phyloP scores from a whole-genome alignment of 2,888 invertebrate genomes.

The Thumatha senex region DNA sequence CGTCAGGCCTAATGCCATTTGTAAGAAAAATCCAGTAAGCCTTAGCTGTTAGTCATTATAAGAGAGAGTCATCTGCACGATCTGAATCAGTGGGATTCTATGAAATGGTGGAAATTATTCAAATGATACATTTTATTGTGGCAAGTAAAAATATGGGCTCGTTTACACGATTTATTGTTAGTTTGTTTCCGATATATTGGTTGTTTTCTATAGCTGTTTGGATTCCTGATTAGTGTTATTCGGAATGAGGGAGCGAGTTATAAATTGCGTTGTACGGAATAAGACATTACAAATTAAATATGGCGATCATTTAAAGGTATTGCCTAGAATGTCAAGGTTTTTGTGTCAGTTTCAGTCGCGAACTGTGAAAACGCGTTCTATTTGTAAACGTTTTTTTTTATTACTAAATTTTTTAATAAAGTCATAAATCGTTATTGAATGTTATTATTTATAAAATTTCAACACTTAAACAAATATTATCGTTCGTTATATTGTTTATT shows the following conservation, averaged over 20 bases:
- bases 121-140: slow-evolving; percentile 32
- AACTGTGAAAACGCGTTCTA: too few species aligned
- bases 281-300: too few species aligned
- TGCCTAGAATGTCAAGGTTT: too few species aligned
- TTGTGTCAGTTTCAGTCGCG: too few species aligned
- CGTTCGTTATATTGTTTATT: too few species aligned
- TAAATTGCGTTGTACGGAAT: too few species aligned
- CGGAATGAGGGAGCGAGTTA: background rate
- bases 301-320: too few species aligned
- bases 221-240: background rate
- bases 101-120: slow-evolving; percentile 39
- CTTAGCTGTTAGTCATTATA: slow-evolving; percentile 16
- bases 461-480: too few species aligned
- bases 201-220: background rate
- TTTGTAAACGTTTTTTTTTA: too few species aligned
- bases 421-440: too few species aligned
- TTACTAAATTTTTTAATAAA: too few species aligned
- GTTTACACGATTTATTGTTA: slow-evolving; percentile 31
- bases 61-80: slow-evolving; percentile 1
- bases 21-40: slow-evolving; percentile 31
- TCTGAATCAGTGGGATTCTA: slow-evolving; percentile 40
- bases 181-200: slow-evolving; percentile 10
- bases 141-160: slow-evolving; percentile 35
- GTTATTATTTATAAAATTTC: too few species aligned
- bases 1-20: slow-evolving; percentile 29